Conservation (phyloP, 2,888 invertebrate species). For the Hirtodrosophila trivittata region DNA sequence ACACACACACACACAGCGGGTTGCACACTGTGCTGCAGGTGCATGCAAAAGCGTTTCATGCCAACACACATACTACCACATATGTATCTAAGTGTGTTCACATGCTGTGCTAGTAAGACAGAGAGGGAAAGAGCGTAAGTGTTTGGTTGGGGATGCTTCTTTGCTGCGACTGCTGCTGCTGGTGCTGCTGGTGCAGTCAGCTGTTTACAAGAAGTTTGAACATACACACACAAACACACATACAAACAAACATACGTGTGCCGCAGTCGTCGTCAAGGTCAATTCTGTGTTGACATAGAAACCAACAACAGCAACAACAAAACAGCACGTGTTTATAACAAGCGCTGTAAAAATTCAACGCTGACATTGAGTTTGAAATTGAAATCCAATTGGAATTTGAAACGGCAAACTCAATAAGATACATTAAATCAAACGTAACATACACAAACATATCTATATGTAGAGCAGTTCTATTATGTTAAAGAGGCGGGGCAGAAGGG, state of each 20-base stretch:
- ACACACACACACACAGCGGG: conserved; percentile 4
- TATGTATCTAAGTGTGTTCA: not conserved
- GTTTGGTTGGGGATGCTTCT: conserved; percentile 6
- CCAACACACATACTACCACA: conserved; percentile 8
- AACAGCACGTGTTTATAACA: conserved; percentile 39
- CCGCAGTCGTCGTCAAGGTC: conserved; percentile 54
- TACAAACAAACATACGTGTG: conserved; percentile 4
- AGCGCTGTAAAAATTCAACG: conserved; percentile 25
- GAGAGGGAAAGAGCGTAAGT: conserved; percentile 8
- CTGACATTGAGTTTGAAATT: conserved; percentile 52
- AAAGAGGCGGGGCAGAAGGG: too few relatives aligned
- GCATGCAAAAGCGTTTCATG: conserved; percentile 21
- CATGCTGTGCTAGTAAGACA: not conserved
- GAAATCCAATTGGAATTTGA: conserved; percentile 63
- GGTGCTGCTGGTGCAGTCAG: conserved; percentile 32
- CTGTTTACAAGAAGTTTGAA: conserved; percentile 56
- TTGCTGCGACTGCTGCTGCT: conserved; percentile 5
- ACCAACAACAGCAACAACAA: conserved; percentile 58
- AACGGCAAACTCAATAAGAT: conserved; percentile 26
- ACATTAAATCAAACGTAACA: not conserved
- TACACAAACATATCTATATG: conserved; percentile 2
- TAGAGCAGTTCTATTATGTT: not conserved
- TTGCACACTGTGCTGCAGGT: conserved; percentile 24
- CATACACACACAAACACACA: conserved; percentile 9
- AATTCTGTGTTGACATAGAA: conserved; percentile 75